Conservation (phyloP, 2,888 invertebrate species). For the Eupithecia dodoneata region DNA sequence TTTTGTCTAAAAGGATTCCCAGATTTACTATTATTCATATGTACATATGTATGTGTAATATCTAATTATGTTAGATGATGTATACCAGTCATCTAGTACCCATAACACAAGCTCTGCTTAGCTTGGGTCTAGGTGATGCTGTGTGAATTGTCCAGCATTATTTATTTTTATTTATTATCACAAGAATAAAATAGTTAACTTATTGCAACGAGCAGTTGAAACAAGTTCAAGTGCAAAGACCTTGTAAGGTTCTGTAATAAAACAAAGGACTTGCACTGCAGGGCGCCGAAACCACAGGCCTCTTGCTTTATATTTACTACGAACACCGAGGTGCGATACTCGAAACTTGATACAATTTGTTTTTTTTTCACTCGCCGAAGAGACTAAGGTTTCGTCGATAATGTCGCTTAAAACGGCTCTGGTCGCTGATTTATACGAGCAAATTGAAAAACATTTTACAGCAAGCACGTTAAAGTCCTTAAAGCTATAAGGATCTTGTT, state of each 20-base stretch:
- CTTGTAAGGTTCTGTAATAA: conserved; percentile 68
- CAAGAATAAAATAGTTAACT: background rate
- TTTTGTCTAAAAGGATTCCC: background rate
- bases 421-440: conserved; percentile 15
- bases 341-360: conserved; percentile 55
- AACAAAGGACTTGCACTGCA: conserved; percentile 65
- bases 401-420: conserved; percentile 12
- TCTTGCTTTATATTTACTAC: conserved; percentile 49
- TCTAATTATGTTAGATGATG: too few species aligned
- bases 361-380: conserved; percentile 47
- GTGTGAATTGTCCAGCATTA: background rate
- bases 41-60: too few species aligned
- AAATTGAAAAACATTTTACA: conserved; percentile 21
- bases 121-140: too few species aligned
- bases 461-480: background rate
- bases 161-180: background rate
- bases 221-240: conserved; percentile 65
- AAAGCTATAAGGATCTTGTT: background rate
- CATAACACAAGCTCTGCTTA: background rate
- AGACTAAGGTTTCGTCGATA: conserved; percentile 18
- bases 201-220: background rate
- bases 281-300: conserved; percentile 64
- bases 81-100: background rate
- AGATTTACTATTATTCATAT: background rate
- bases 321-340: conserved; percentile 51